A percentile compares a stretch with the other conserved stretches of the same genome.
phyloP scores from a whole-genome alignment of 2,888 invertebrate species.

The Meiosimyza platycephala region DNA sequence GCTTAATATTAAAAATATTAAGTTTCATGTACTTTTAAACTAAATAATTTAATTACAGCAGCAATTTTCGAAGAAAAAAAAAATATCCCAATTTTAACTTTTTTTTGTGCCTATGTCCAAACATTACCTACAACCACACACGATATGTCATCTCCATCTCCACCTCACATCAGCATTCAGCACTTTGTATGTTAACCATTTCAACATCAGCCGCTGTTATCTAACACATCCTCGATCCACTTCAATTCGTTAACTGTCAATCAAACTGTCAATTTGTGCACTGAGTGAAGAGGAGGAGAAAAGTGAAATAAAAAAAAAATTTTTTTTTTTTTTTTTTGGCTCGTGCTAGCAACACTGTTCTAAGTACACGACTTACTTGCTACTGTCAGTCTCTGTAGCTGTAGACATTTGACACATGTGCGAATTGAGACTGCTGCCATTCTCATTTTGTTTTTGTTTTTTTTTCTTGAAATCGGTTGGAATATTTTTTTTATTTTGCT shows the following conservation, averaged over 20 bases:
- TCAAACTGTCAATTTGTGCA: conserved; percentile 59
- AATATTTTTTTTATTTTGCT: neutral
- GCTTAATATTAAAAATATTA: too few species aligned
- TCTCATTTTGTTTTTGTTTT: neutral
- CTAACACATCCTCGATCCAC: conserved; percentile 24
- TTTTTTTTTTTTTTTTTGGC: neutral
- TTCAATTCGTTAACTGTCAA: conserved; percentile 56
- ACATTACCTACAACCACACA: neutral
- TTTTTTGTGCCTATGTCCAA: neutral
- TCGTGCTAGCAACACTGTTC: neutral
- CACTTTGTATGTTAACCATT: neutral
- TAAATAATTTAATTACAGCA: too few species aligned
- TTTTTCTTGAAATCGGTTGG: neutral
- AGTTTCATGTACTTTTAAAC: too few species aligned
- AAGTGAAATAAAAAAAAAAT: neutral
- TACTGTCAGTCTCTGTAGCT: conserved; percentile 7
- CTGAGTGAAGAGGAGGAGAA: neutral
- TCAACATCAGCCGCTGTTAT: neutral
- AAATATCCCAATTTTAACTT: neutral
- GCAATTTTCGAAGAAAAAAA: too few species aligned
- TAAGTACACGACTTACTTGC: too few species aligned
- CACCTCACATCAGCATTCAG: neutral
- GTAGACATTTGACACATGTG: conserved; percentile 51
- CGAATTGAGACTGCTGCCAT: conserved; percentile 39
- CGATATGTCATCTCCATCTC: neutral